These are phyloP conservation scores for Spodoptera litura DNA, from an alignment of 1,140 invertebrate genomes.

Conservation along the genomic window DNA sequence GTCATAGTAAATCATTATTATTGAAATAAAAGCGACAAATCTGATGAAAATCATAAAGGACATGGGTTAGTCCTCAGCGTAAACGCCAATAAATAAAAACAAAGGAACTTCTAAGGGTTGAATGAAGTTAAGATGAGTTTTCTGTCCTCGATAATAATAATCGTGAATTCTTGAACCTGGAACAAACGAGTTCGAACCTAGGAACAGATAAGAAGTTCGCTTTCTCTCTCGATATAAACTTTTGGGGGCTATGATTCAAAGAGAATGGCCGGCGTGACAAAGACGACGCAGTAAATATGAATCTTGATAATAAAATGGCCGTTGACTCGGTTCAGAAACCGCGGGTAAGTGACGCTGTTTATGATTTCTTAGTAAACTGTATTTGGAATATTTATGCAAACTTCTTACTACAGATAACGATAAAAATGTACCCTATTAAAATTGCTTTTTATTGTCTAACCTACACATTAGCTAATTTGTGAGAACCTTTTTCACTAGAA, in stretches of 20 bases:
- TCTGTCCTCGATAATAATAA: constrained; percentile 49
- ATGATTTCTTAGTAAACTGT: neutral
- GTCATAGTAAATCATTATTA: neutral
- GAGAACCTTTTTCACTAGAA: no score
- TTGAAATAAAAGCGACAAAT: no score
- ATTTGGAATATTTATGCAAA: neutral
- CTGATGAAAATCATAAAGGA: no score
- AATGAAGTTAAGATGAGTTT: constrained; percentile 40
- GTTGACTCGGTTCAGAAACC: neutral
- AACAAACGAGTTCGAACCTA: constrained; percentile 43
- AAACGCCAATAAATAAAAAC: constrained; percentile 42
- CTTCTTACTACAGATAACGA: no score
- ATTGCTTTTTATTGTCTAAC: no score
- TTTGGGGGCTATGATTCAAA: constrained; percentile 42
- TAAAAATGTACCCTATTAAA: no score
- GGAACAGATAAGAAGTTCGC: constrained; percentile 48
- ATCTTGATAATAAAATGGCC: constrained; percentile 38
- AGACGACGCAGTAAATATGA: constrained; percentile 39
- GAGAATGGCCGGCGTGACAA: constrained; percentile 37
- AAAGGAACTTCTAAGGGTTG: constrained; percentile 27
- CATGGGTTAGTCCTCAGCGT: no score
- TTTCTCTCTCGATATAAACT: constrained; percentile 43
- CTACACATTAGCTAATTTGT: no score
- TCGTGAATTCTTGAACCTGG: constrained; percentile 43
- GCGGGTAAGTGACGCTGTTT: neutral